These are phyloP conservation scores for Eonycteris spelaea DNA, from an alignment of 2,113 vertebrate species.

Conservation along the genomic window DNA sequence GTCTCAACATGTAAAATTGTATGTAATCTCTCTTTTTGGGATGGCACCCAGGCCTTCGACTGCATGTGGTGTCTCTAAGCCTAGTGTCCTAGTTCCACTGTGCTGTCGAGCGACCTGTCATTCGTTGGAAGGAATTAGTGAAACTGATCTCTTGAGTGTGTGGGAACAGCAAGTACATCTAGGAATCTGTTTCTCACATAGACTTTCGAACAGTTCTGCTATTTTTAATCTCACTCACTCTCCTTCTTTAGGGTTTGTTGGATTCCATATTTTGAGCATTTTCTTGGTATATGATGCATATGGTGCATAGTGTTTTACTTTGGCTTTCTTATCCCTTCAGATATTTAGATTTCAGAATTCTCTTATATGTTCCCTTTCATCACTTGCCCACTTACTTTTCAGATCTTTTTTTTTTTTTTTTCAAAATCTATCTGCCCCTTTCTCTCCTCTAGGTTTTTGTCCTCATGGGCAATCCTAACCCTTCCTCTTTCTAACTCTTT, in stretches of 20 bases:
- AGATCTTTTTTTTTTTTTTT: neutral
- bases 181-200: neutral
- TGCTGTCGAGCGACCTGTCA: neutral
- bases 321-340: neutral
- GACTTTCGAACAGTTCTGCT: neutral
- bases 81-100: neutral
- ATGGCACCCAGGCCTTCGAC: neutral
- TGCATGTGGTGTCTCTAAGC: neutral
- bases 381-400: neutral
- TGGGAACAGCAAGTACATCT: neutral
- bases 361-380: neutral
- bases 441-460: neutral
- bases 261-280: neutral
- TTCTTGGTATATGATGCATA: neutral
- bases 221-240: neutral
- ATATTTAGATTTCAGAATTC: neutral
- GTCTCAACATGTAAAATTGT: neutral
- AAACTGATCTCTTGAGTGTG: neutral
- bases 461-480: accelerated
- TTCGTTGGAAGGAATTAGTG: neutral
- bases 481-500: neutral
- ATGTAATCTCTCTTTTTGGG: neutral
- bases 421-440: neutral
- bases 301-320: neutral
- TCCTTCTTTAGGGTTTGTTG: neutral